Evolutionary conservation across 2,888 invertebrate genomes (phyloP).

Genomic region (Lepidochrysops patricia): DNA sequence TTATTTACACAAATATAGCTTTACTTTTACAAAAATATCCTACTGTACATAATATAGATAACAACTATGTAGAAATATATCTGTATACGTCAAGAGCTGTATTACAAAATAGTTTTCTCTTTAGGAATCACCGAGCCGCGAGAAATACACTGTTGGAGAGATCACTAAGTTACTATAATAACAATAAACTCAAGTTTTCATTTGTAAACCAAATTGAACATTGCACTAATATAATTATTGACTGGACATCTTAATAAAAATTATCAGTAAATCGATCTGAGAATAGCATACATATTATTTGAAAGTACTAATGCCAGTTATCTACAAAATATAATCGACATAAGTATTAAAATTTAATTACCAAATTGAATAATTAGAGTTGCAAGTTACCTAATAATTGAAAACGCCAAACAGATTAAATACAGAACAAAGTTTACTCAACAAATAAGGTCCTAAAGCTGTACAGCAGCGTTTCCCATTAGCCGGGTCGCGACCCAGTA

Average conservation of each 20-base stretch:
- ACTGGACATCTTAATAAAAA: too few species aligned
- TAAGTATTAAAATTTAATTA: background rate
- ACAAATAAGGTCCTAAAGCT: too few species aligned
- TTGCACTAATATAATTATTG: background rate
- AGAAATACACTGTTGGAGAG: conserved; percentile 33
- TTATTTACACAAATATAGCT: conserved; percentile 67
- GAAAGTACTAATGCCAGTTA: background rate
- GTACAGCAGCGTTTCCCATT: too few species aligned
- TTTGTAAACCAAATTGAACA: background rate
- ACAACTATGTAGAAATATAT: conserved; percentile 71
- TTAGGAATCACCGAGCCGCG: conserved; percentile 50
- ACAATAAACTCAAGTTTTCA: background rate
- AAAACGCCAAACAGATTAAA: too few species aligned
- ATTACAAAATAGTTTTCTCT: conserved; percentile 66
- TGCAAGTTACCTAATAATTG: background rate
- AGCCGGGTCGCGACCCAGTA: too few species aligned
- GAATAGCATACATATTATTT: background rate
- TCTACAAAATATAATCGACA: background rate
- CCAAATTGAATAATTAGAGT: too few species aligned
- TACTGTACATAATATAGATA: conserved; percentile 57
- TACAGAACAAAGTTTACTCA: too few species aligned
- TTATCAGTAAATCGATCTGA: background rate
- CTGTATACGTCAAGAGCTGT: conserved; percentile 67
- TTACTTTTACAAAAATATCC: conserved; percentile 61
- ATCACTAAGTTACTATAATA: background rate